These are phyloP conservation scores for Drosophila erecta DNA, from an alignment of 1,140 invertebrate species.

Conservation along the genomic window DNA sequence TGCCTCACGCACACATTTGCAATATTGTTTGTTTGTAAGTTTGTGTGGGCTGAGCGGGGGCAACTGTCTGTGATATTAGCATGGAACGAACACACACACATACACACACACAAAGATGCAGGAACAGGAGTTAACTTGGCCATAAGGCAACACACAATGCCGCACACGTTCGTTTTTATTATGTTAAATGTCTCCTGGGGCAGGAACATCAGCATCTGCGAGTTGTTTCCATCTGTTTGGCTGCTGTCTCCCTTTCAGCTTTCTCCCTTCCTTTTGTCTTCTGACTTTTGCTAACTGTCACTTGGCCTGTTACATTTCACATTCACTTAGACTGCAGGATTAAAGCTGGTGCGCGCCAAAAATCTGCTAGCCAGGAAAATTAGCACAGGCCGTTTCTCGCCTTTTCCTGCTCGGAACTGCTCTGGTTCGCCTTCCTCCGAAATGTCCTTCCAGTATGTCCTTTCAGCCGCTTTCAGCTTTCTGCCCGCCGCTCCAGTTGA, in stretches of 20 bases:
- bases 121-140: slow-evolving; percentile 48
- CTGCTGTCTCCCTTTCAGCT: slow-evolving; percentile 7
- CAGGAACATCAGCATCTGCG: slow-evolving; percentile 45
- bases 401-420: background rate
- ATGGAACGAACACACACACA: slow-evolving; percentile 68
- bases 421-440: background rate
- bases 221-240: slow-evolving; percentile 49
- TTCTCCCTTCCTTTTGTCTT: slow-evolving; percentile 20
- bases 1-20: slow-evolving; percentile 76
- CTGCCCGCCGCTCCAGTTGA: slow-evolving; percentile 62
- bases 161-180: slow-evolving; percentile 81
- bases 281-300: slow-evolving; percentile 64
- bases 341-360: slow-evolving; percentile 63
- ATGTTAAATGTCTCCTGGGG: slow-evolving; percentile 82
- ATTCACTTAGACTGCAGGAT: slow-evolving; percentile 50
- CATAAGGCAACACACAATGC: slow-evolving; percentile 66
- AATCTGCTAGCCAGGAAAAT: slow-evolving; percentile 48
- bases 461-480: slow-evolving; percentile 54
- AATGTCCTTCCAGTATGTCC: background rate
- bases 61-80: slow-evolving; percentile 60
- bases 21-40: slow-evolving; percentile 63
- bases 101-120: background rate
- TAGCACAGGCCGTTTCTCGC: slow-evolving; percentile 28
- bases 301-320: slow-evolving; percentile 71
- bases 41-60: slow-evolving; percentile 7